These are phyloP conservation scores for Apodemus speciosus DNA, from an alignment of 2,113 vertebrate species.

Conservation along the genomic window DNA sequence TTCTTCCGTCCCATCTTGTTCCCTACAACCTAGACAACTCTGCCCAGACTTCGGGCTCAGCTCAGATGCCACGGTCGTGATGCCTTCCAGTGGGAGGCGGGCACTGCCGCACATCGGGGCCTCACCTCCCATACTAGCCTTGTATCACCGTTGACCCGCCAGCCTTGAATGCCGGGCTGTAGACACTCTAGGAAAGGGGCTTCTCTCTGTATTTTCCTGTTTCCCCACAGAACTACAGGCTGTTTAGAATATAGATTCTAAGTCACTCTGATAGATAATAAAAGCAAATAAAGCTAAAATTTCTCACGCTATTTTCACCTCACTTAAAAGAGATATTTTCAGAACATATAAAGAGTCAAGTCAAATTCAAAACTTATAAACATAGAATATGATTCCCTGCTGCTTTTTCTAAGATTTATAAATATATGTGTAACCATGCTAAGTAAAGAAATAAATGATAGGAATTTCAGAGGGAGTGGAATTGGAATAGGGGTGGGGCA, in stretches of 20 bases:
- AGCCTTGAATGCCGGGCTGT: neutral
- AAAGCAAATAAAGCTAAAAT: constrained; percentile 1
- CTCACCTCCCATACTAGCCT: neutral
- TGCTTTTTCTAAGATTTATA: neutral
- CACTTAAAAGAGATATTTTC: constrained; percentile 12
- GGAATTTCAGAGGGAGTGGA: neutral
- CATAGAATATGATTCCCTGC: neutral
- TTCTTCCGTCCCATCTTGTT: neutral
- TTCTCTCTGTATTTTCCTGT: neutral
- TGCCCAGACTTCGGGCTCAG: neutral
- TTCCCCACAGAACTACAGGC: neutral
- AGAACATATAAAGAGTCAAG: constrained; percentile 34
- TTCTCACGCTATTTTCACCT: neutral
- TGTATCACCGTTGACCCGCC: neutral
- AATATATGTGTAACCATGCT: neutral
- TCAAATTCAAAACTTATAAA: constrained; percentile 2
- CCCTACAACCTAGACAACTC: neutral
- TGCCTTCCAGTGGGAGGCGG: neutral
- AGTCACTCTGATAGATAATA: neutral
- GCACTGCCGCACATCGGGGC: neutral
- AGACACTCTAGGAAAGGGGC: neutral
- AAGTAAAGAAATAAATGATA: neutral
- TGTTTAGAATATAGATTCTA: neutral
- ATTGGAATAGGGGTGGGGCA: neutral
- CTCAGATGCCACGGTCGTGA: neutral